phyloP scores from a whole-genome alignment of 1,140 invertebrate species.

The Leptoteleia sp. region DNA sequence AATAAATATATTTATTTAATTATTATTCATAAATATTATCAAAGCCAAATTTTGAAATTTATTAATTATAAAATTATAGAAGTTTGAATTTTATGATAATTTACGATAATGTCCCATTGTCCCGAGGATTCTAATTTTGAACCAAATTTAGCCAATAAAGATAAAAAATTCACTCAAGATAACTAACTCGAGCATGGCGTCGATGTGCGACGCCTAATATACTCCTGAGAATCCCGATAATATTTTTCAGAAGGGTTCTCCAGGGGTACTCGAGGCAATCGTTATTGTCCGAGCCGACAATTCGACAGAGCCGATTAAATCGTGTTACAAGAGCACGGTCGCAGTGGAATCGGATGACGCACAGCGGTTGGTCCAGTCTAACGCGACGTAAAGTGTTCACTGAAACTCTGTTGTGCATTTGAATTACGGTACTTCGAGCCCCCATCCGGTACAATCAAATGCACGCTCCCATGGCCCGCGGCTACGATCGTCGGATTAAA shows the following conservation, averaged over 20 bases:
- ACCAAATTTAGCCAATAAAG: slow-evolving; percentile 42
- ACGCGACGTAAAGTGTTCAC: slow-evolving; percentile 66
- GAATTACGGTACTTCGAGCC: slow-evolving; percentile 67
- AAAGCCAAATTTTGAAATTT: too few species aligned
- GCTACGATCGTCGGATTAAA: slow-evolving; percentile 67
- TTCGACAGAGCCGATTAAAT: slow-evolving; percentile 60
- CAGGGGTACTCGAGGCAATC: slow-evolving; percentile 56
- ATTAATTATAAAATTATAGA: too few species aligned
- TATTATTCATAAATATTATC: too few species aligned
- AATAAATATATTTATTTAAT: too few species aligned
- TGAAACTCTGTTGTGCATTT: slow-evolving; percentile 75
- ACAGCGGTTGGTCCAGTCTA: slow-evolving; percentile 72
- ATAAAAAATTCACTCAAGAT: slow-evolving; percentile 32
- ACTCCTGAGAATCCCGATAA: slow-evolving; percentile 58
- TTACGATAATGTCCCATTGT: too few species aligned
- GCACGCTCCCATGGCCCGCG: slow-evolving; percentile 62
- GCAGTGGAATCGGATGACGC: slow-evolving; percentile 66
- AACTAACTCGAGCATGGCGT: slow-evolving; percentile 26
- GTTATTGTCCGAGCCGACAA: slow-evolving; percentile 59
- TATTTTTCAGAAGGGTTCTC: slow-evolving; percentile 60
- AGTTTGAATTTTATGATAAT: too few species aligned
- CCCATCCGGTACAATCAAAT: slow-evolving; percentile 71
- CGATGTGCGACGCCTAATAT: slow-evolving; percentile 33
- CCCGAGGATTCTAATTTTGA: too few species aligned
- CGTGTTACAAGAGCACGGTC: slow-evolving; percentile 48